Percentiles rank a stretch among this genome's conserved stretches.
Conservation (phyloP, 1,140 invertebrate genomes). For the Eupristina koningsbergeri region DNA sequence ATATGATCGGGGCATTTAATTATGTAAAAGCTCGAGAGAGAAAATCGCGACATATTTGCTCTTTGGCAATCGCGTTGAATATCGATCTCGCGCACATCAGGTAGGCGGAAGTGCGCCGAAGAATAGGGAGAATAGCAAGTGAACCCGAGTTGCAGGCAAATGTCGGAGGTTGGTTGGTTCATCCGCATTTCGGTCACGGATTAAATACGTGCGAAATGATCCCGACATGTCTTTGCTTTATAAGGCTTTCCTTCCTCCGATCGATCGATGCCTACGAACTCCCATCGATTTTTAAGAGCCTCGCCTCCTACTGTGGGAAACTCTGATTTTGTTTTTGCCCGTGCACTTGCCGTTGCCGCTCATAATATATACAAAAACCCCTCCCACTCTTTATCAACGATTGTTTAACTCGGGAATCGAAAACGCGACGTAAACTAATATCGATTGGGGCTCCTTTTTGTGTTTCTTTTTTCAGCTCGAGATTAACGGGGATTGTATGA, state of each 20-base stretch:
- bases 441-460: conserved; percentile 15
- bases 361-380: no score
- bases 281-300: conserved; percentile 41
- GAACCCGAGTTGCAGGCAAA: conserved; percentile 28
- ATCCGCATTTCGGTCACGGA: conserved; percentile 65
- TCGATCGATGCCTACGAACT: conserved; percentile 21
- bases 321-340: background rate
- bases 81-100: conserved; percentile 52
- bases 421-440: conserved; percentile 22
- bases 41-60: background rate
- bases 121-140: conserved; percentile 66
- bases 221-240: conserved; percentile 43
- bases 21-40: no score
- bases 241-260: no score
- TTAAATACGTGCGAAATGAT: conserved; percentile 68
- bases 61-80: background rate
- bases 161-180: background rate
- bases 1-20: no score
- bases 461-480: background rate
- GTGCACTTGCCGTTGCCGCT: no score
- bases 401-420: background rate
- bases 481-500: background rate
- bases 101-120: conserved; percentile 67
- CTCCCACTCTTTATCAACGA: background rate
- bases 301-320: conserved; percentile 48